Evolutionary conservation across 2,888 invertebrate species (phyloP).

Genomic region (Plagodis pulveraria): DNA sequence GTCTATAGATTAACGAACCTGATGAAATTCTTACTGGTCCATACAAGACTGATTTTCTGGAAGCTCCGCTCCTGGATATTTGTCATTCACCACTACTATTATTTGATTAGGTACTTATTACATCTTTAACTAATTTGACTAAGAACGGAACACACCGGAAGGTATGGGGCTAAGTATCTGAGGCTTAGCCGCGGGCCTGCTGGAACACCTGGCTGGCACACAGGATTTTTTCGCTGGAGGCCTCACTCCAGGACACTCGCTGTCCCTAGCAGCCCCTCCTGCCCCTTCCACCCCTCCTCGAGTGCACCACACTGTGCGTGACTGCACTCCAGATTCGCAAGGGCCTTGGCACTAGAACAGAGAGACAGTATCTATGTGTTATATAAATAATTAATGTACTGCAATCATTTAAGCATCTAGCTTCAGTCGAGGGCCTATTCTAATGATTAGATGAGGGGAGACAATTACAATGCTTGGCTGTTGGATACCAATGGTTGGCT

Average conservation of each 20-base stretch:
- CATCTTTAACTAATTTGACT: neutral
- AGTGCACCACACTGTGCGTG: slow-evolving; percentile 83
- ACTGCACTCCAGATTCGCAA: slow-evolving; percentile 80
- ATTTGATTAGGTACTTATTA: neutral
- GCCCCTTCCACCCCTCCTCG: slow-evolving; percentile 71
- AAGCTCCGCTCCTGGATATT: too few relatives aligned
- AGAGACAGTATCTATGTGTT: neutral
- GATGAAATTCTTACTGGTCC: too few relatives aligned
- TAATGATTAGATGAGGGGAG: too few relatives aligned
- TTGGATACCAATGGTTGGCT: too few relatives aligned
- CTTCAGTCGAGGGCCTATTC: too few relatives aligned
- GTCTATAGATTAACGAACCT: too few relatives aligned
- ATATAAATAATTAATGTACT: neutral
- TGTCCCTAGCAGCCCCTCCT: slow-evolving; percentile 63
- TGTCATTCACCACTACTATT: neutral
- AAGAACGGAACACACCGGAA: slow-evolving; percentile 45
- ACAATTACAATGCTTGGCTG: too few relatives aligned
- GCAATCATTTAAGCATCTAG: too few relatives aligned
- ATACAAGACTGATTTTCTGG: too few relatives aligned
- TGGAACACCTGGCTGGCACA: slow-evolving; percentile 68
- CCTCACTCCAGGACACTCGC: slow-evolving; percentile 77
- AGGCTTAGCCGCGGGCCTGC: slow-evolving; percentile 58
- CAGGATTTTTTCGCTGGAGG: slow-evolving; percentile 71
- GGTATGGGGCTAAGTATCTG: slow-evolving; percentile 52
- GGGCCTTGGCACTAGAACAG: slow-evolving; percentile 70